These are phyloP conservation scores for Coronaproctus castanopsis DNA, from an alignment of 2,888 invertebrate genomes.

Conservation along the genomic window DNA sequence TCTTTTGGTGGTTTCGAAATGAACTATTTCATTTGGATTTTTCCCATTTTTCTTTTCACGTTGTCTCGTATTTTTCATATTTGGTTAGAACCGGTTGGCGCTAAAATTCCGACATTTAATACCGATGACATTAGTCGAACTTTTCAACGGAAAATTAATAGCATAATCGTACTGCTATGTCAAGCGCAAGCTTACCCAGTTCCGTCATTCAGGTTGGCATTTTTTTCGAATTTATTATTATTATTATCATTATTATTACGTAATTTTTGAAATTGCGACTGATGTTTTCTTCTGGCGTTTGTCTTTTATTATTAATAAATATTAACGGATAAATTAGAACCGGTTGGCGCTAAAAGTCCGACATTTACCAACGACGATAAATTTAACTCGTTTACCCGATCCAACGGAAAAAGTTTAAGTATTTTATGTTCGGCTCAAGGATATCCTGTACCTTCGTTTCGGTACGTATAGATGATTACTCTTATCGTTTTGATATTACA, in stretches of 20 bases:
- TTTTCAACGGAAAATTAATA: conserved; percentile 33
- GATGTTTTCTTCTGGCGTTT: not conserved
- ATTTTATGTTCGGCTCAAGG: conserved; percentile 37
- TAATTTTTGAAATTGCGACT: not conserved
- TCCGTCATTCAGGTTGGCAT: conserved; percentile 26
- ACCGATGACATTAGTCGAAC: conserved; percentile 39
- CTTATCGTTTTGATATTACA: too few species aligned
- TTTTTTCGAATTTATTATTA: conserved; percentile 7
- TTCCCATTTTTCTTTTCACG: too few species aligned
- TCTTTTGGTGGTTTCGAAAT: too few species aligned
- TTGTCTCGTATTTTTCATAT: too few species aligned
- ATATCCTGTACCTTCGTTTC: conserved; percentile 48
- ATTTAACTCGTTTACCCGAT: conserved; percentile 25
- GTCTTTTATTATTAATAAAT: not conserved
- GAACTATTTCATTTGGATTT: too few species aligned
- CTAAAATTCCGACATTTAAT: conserved; percentile 44
- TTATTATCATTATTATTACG: too few species aligned
- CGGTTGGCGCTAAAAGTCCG: conserved; percentile 42
- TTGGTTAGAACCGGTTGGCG: conserved; percentile 42
- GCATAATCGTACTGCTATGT: conserved; percentile 33
- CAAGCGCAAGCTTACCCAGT: conserved; percentile 29
- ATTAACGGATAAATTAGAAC: conserved; percentile 30
- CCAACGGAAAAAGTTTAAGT: conserved; percentile 24
- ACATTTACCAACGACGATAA: conserved; percentile 39
- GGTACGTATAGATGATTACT: too few species aligned